Percentiles rank a stretch among this genome's conserved stretches.
phyloP scores from a whole-genome alignment of 2,797 vertebrate species.

The Meda fulgida region DNA sequence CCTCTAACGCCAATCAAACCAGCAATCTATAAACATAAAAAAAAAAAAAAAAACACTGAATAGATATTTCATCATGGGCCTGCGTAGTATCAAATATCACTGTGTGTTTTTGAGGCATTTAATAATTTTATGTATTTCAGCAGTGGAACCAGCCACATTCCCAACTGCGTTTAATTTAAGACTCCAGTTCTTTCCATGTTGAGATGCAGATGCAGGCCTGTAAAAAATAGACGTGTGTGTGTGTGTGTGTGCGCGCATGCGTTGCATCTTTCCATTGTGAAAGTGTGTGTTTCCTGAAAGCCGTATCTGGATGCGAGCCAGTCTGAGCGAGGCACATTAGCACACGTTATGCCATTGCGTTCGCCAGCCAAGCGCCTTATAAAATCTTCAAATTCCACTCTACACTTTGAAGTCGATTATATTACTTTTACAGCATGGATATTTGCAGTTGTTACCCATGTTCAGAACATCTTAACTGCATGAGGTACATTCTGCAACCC shows the following conservation, averaged over 20 bases:
- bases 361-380: constrained; percentile 69
- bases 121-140: constrained; percentile 19
- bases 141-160: neutral
- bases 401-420: constrained; percentile 72
- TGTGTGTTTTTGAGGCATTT: constrained; percentile 3
- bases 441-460: constrained; percentile 74
- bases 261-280: constrained; percentile 37
- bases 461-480: constrained; percentile 70
- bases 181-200: constrained; percentile 10
- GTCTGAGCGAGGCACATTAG: constrained; percentile 36
- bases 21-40: no score
- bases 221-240: neutral
- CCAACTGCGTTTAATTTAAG: constrained; percentile 31
- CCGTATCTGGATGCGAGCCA: neutral
- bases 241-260: neutral
- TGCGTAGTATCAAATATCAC: constrained; percentile 3
- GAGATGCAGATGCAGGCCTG: constrained; percentile 17
- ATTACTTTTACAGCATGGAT: constrained; percentile 64
- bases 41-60: neutral
- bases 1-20: neutral
- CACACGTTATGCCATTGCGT: constrained; percentile 69
- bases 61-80: neutral
- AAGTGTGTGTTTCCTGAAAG: constrained; percentile 18
- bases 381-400: constrained; percentile 72
- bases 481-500: constrained; percentile 52